Percentiles rank a stretch among this genome's conserved stretches.
Evolutionary conservation across 53 echinoderm and acorn worm species (phyloP).

Genomic region (Apostichopus leukothele): DNA sequence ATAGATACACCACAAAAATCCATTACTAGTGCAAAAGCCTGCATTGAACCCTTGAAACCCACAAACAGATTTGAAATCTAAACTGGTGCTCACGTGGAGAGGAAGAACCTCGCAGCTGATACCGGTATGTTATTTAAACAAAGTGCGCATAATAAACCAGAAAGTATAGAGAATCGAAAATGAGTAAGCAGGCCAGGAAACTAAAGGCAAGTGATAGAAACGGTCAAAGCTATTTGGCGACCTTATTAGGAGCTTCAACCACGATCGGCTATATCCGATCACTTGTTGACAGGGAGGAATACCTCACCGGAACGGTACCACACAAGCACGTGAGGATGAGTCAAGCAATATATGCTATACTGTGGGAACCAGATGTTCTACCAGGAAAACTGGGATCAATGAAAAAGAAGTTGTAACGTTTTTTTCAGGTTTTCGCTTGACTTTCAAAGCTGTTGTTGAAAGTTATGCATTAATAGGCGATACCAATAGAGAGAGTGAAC

Average conservation of each 20-base stretch:
- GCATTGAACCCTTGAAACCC: too few relatives aligned
- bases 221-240: conserved; percentile 1
- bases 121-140: not conserved
- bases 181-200: not conserved
- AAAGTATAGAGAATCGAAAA: not conserved
- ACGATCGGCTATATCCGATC: not conserved
- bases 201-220: not conserved
- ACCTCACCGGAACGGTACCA: not conserved
- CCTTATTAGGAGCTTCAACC: conserved; percentile 23
- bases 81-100: too few relatives aligned
- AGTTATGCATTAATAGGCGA: too few relatives aligned
- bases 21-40: too few relatives aligned
- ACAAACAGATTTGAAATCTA: too few relatives aligned
- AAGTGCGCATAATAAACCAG: not conserved
- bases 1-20: too few relatives aligned
- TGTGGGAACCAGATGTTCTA: not conserved
- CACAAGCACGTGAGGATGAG: conserved; percentile 11
- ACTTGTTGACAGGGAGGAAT: not conserved
- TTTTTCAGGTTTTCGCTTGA: not conserved
- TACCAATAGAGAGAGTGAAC: too few relatives aligned
- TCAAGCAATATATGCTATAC: not conserved
- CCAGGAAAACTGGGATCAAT: not conserved
- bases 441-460: too few relatives aligned
- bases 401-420: not conserved
- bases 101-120: too few relatives aligned